Conservation (phyloP, 2,888 invertebrate genomes). For the Saturnia pavonia region DNA sequence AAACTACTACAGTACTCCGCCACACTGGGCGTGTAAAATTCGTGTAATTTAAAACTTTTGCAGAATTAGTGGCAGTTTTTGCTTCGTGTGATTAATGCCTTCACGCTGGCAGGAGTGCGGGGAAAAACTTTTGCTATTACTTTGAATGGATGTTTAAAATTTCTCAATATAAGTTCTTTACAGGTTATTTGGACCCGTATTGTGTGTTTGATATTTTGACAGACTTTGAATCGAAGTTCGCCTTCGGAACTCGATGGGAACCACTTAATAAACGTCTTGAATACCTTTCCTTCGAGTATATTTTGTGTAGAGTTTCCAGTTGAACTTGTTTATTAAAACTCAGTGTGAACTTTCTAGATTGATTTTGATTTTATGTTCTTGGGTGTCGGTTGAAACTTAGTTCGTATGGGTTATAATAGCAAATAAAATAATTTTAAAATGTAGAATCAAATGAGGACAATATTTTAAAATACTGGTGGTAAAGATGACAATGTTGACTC, state of each 20-base stretch:
- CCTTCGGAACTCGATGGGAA: slow-evolving; percentile 38
- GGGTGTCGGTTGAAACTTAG: background rate
- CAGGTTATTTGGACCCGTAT: slow-evolving; percentile 45
- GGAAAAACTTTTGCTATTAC: slow-evolving; percentile 66
- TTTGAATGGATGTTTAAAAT: slow-evolving; percentile 64
- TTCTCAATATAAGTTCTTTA: slow-evolving; percentile 62
- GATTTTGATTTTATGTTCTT: slow-evolving; percentile 7
- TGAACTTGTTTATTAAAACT: slow-evolving; percentile 28
- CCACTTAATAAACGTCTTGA: slow-evolving; percentile 51
- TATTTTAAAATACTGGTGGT: background rate
- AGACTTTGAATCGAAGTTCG: slow-evolving; percentile 48
- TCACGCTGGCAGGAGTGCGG: slow-evolving; percentile 34
- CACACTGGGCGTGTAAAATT: slow-evolving; percentile 50
- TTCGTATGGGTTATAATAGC: background rate
- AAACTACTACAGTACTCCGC: slow-evolving; percentile 39
- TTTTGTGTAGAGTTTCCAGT: slow-evolving; percentile 30
- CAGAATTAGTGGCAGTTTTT: slow-evolving; percentile 52
- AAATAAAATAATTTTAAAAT: background rate
- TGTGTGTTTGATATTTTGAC: slow-evolving; percentile 65
- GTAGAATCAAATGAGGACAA: background rate
- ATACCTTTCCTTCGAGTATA: slow-evolving; percentile 28
- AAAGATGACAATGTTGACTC: no score
- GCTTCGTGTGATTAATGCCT: slow-evolving; percentile 49
- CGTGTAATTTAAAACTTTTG: slow-evolving; percentile 53
- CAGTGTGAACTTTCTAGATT: slow-evolving; percentile 24